phyloP scores from a whole-genome alignment of 2,797 vertebrate species.

The Taeniopygia guttata region DNA sequence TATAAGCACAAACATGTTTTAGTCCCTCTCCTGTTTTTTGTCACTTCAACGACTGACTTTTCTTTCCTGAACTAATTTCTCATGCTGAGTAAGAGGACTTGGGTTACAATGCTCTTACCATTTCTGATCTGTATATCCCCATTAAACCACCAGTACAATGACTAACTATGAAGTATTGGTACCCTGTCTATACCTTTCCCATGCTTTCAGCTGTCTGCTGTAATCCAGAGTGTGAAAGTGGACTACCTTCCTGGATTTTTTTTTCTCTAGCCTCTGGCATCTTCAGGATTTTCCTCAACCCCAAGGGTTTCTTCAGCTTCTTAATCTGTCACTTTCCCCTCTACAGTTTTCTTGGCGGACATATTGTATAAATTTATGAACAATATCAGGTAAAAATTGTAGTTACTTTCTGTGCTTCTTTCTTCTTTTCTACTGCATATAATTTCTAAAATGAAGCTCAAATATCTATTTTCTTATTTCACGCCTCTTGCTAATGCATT shows the following conservation, averaged over 20 bases:
- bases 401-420: not conserved
- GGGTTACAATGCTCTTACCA: not conserved
- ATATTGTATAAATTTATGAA: not conserved
- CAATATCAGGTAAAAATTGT: not conserved
- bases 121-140: not conserved
- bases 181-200: not conserved
- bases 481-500: not conserved
- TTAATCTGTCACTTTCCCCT: not conserved
- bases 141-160: not conserved
- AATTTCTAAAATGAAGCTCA: not conserved
- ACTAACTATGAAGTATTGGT: not conserved
- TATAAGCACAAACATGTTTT: accelerated
- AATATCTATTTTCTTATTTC: not conserved
- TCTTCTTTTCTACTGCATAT: not conserved
- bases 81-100: not conserved
- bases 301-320: not conserved
- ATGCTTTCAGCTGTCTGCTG: not conserved
- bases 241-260: not conserved
- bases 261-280: not conserved
- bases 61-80: not conserved
- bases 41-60: not conserved
- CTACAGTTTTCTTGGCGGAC: not conserved
- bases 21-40: not conserved
- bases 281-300: not conserved
- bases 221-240: not conserved